A percentile compares a stretch with the other conserved stretches of the same genome.
phyloP scores from a whole-genome alignment of 2,113 vertebrate species.

The Amazona vittata region DNA sequence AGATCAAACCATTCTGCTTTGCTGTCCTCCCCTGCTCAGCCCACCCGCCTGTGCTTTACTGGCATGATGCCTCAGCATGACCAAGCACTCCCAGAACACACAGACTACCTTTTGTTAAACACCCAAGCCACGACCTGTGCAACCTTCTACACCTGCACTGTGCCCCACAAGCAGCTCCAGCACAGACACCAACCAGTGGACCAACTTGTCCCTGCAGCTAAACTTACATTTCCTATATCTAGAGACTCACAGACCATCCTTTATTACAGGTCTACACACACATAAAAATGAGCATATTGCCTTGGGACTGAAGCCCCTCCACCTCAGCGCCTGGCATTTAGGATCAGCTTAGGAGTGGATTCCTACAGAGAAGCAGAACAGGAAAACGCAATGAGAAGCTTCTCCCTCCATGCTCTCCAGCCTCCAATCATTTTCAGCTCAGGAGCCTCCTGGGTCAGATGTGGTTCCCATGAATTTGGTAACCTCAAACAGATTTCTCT shows the following conservation, averaged over 20 bases:
- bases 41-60: accelerated
- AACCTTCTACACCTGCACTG: not conserved
- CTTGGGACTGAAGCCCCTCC: not conserved
- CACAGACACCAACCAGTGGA: not conserved
- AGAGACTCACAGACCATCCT: not conserved
- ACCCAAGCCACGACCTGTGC: not conserved
- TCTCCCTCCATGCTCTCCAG: not conserved
- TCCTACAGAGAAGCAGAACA: not conserved
- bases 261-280: not conserved
- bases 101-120: not conserved
- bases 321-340: not conserved
- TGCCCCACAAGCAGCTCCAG: not conserved
- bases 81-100: not conserved
- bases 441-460: not conserved
- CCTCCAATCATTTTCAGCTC: not conserved
- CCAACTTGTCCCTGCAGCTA: not conserved
- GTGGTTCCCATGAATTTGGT: not conserved
- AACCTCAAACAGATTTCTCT: conserved; percentile 30
- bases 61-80: accelerated
- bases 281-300: accelerated
- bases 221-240: not conserved
- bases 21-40: not conserved
- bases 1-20: not conserved
- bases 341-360: not conserved
- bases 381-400: not conserved